Evolutionary conservation across 2,113 vertebrate genomes (phyloP), one percentile per base, ranked within the genome.

Genomic region (Caretta caretta): DNA sequence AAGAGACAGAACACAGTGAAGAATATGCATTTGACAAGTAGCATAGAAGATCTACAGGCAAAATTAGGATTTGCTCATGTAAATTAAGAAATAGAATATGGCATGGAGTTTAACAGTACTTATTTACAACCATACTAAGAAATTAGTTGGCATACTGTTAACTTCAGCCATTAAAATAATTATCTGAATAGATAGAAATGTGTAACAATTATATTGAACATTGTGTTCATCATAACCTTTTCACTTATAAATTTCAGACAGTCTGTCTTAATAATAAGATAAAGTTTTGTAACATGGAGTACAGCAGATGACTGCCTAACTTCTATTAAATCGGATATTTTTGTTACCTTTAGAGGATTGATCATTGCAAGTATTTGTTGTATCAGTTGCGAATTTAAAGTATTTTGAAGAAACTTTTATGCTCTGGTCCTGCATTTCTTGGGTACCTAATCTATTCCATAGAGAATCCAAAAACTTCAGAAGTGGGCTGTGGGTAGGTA

Each of bases 91-190:
- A 93, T 29, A 90, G 42, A 87, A 76, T 65, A 76, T 76, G 72
- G 59, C 65, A 92, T 81, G 87, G 94, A 96, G 92, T 93, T n/a
- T 90, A 93, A 88, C 80, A 84, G 86, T 62, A 93, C 49, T 46
- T 92, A 87, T 86, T 93, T 90, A 87, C 35, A 94, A 46, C 38
- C 19, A 31, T 22, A 93, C 62, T 88, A 85, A 76, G 59, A 96
- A 96, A 92, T 92, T 88, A 93, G 53, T 91, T 83, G 80, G 72
- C 89, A 94, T 87, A 95, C 57, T 97, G 76, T 89, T 96, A 95
- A 92, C 84, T 89, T 95, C 46, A 90, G 78, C 54, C 80, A 92
- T 94, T 93, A 96, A 97, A 96, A 93, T 84, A 87, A 96, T 94
- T 91, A 92, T 92, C 94, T 80, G 80, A n/a, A 8, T 17, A 65